Base-by-base conservation (phyloP, 2,888 invertebrate species). In the Seira musarum region DNA sequence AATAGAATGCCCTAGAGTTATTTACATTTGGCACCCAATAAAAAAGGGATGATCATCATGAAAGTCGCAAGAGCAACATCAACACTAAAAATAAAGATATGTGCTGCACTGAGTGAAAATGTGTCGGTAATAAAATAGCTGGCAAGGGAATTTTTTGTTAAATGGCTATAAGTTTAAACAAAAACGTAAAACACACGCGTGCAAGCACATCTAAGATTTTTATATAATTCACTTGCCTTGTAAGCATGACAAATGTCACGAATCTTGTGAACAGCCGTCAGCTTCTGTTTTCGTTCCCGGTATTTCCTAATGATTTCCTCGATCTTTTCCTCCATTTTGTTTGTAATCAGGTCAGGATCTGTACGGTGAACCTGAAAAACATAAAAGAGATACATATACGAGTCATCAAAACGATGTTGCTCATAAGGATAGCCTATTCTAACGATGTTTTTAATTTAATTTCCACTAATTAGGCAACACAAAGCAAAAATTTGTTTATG, bases 301-400 rank as follows among this genome's bases (percentile, higher is more conserved):
- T 82, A 72, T 68, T 81, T 80, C 73, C 53, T 81, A 64, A 84
- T 81, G 49, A 84, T 80, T 69, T 77, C 78, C 66, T 74, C 76
- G n/a, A 81, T 74, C 65, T 69, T 80, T 17, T 78, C 49, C 72
- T 84, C 84, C 84, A 84, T 79, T 53, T 40, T 64, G 19, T 57
- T 65, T 25, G 82, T 82, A 69, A 71, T 69, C 30, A 84, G 82
- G 78, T 84, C 81, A 57, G 81, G 82, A 77, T 84, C 84, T 67
- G 78, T 69, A 61, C 71, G 71, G 68, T 81, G 82, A 72, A 81
- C 75, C 84, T 84, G 68, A 66, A 67, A 49, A 63, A 22, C 2
- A 53, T 10, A 46, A 5, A 19, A n/a, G n/a, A n/a, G n/a, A n/a
- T n/a, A 21, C 8, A 65, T 65, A 15, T 65, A 22, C 10, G 21